A percentile compares a stretch with the other conserved stretches of the same genome.
Conservation (phyloP, 2,888 invertebrate genomes). For the Acleris holmiana region DNA sequence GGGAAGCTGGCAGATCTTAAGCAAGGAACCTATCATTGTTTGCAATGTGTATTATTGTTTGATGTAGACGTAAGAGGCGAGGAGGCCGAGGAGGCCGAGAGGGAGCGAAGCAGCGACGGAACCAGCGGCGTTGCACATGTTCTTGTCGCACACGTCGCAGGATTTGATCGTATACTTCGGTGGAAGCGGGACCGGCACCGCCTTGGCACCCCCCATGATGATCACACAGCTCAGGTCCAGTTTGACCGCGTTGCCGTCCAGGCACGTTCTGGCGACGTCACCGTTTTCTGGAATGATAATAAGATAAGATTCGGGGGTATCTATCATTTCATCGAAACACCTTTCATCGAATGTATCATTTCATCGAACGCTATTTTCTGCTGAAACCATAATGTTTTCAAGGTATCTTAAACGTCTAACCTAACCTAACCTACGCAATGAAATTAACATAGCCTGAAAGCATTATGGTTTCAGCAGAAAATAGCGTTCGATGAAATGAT, state of each 20-base stretch:
- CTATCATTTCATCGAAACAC: no score
- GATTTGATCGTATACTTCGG: conserved; percentile 52
- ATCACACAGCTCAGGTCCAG: conserved; percentile 62
- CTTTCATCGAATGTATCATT: no score
- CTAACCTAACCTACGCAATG: no score
- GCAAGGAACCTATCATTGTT: conserved; percentile 40
- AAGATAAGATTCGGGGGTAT: no score
- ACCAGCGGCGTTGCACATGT: conserved; percentile 80
- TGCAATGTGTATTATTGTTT: conserved; percentile 63
- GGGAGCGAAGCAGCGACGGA: conserved; percentile 66
- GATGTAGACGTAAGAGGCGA: conserved; percentile 64
- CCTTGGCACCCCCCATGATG: conserved; percentile 51
- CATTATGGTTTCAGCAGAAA: no score
- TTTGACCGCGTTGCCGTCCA: conserved; percentile 66
- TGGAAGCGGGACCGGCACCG: conserved; percentile 44
- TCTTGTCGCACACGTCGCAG: conserved; percentile 78
- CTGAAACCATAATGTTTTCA: no score
- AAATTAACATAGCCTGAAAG: no score
- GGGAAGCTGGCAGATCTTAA: conserved; percentile 34
- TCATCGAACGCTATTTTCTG: no score
- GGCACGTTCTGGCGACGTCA: conserved; percentile 67
- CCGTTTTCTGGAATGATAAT: conserved; percentile 61
- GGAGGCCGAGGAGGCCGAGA: conserved; percentile 60
- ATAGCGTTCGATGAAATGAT: no score
- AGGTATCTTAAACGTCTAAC: no score